Base-by-base conservation (phyloP, 2,888 invertebrate genomes). In the Pocota personata region DNA sequence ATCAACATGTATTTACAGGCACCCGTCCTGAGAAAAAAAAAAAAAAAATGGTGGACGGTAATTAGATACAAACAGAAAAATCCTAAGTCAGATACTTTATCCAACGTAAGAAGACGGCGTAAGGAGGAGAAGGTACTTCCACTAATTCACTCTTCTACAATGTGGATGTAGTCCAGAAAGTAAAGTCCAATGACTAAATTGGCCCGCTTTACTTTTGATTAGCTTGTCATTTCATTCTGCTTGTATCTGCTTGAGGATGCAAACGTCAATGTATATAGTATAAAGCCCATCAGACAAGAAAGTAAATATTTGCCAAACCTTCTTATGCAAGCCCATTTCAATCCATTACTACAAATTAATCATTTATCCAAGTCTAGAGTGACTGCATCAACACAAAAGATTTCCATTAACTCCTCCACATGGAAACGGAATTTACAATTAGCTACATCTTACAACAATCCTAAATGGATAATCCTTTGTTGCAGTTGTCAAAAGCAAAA, bases 391-490 rank as follows among this genome's bases (percentile, higher is more conserved):
- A 46, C 30, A 83, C 73, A 83, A 83, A 67, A 52, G 66, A 67
- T 21, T 60, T 46, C 46, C 66, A 55, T 78, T 72, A 78, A 66
- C 73, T 69, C 19, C 2, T 27, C 32, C 16, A 69, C 32, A 46
- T n/a, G n/a, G 35, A 75, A 57, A 66, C 46, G 24, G 67, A 83
- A 78, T 78, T 62, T 50, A 58, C 72, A 62, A 78, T 60, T 46
- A 52, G 71, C 64, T 72, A 48, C 12, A 40, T 43, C 55, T 67
- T 67, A 21, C 55, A 71, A 69, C 52, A 52, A 37, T 40, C 27
- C 67, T 69, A 83, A 83, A 67, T 83, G 67, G 73, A 73, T 55
- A 37, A 64, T 60, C 40, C 73, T 73, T 80, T 78, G 64, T 52
- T 60, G 60, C 46, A 46, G 32, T 48, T 1, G 40, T 40, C 14